Evolutionary conservation across 2,888 invertebrate genomes (phyloP).

Genomic region (Plagodis pulveraria): DNA sequence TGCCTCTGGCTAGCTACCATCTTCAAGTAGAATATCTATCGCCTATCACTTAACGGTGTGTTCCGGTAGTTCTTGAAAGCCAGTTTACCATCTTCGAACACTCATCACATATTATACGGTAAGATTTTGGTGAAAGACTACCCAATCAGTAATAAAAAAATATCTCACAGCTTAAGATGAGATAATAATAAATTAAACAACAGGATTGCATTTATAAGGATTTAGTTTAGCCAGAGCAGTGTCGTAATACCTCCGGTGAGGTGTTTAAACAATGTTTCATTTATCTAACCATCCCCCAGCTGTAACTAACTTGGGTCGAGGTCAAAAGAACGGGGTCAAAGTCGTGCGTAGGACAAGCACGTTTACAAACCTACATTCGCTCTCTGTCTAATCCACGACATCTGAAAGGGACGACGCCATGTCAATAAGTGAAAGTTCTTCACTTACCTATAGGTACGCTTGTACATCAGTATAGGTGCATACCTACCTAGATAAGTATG

Average conservation of each 20-base stretch:
- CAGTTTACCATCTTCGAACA: too few relatives aligned
- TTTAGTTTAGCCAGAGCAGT: too few relatives aligned
- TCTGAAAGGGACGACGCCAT: constrained; percentile 28
- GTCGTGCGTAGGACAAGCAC: constrained; percentile 62
- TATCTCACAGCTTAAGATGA: too few relatives aligned
- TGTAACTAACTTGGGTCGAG: constrained; percentile 54
- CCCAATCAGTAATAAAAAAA: too few relatives aligned
- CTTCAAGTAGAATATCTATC: too few relatives aligned
- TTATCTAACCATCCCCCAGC: constrained; percentile 9
- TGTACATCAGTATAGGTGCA: not conserved
- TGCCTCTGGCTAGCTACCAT: too few relatives aligned
- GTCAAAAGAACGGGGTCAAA: constrained; percentile 77
- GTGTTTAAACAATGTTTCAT: constrained; percentile 3
- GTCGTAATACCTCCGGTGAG: not conserved
- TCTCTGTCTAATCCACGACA: constrained; percentile 34
- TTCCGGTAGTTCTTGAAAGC: too few relatives aligned
- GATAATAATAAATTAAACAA: too few relatives aligned
- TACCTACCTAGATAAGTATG: constrained; percentile 7
- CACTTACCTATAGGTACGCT: constrained; percentile 3
- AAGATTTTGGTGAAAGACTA: too few relatives aligned
- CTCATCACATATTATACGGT: too few relatives aligned
- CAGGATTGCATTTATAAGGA: too few relatives aligned
- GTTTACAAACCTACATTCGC: constrained; percentile 30
- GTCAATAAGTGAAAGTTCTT: constrained; percentile 33
- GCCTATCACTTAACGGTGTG: too few relatives aligned